Conservation (phyloP, 2,113 vertebrate species). For the Fregetta grallaria region DNA sequence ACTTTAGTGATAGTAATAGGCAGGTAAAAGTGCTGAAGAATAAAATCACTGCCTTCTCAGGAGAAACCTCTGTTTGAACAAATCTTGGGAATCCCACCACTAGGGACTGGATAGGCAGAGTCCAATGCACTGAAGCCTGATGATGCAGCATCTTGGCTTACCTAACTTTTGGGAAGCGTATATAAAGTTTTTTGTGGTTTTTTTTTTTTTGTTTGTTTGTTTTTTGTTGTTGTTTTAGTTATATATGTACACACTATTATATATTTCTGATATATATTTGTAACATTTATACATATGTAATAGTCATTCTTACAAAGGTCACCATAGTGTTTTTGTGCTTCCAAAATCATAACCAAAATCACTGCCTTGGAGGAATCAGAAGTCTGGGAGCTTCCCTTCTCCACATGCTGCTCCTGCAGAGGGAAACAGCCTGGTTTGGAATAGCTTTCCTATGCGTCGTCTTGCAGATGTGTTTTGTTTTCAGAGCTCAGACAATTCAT, state of each 20-base stretch:
- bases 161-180: fast-evolving
- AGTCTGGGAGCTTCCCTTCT: not conserved
- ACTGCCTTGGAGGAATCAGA: not conserved
- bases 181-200: too few relatives aligned
- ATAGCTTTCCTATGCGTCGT: fast-evolving
- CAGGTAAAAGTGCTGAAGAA: not conserved
- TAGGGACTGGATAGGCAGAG: not conserved
- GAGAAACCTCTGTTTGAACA: not conserved
- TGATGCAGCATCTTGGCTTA: not conserved
- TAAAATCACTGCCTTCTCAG: not conserved
- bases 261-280: not conserved
- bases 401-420: fast-evolving
- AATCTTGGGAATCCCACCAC: not conserved
- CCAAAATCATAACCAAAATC: not conserved
- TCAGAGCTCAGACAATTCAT: not conserved
- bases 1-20: not conserved
- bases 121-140: fast-evolving
- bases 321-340: not conserved
- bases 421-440: too few relatives aligned
- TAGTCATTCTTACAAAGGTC: not conserved
- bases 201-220: too few relatives aligned
- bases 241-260: fast-evolving
- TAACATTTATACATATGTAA: not conserved
- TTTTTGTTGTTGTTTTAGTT: not conserved
- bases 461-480: not conserved